These are phyloP conservation scores for Xestia c-nigrum DNA, from an alignment of 2,888 invertebrate genomes.

Conservation along the genomic window DNA sequence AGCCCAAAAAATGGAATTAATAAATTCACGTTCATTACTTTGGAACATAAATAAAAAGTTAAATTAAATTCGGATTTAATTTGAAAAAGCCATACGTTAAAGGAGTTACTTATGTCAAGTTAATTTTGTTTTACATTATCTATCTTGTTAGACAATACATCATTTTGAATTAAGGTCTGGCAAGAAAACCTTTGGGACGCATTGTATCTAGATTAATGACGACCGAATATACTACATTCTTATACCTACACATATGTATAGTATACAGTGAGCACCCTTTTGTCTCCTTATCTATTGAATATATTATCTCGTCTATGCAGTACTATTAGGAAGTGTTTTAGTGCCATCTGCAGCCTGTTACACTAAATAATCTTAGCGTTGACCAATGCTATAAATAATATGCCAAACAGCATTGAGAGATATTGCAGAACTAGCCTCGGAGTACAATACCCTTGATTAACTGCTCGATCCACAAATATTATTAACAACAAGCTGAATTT, in stretches of 20 bases:
- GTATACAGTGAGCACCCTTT: slow-evolving; percentile 21
- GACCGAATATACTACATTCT: slow-evolving; percentile 49
- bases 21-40: slow-evolving; percentile 55
- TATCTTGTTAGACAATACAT: slow-evolving; percentile 59
- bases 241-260: slow-evolving; percentile 22
- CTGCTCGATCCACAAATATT: slow-evolving; percentile 21
- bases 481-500: slow-evolving; percentile 16
- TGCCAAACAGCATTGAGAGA: slow-evolving; percentile 39
- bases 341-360: slow-evolving; percentile 52
- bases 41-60: slow-evolving; percentile 44
- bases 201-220: slow-evolving; percentile 58
- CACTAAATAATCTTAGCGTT: slow-evolving; percentile 45
- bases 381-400: slow-evolving; percentile 53
- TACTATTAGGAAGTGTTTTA: slow-evolving; percentile 47
- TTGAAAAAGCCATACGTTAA: slow-evolving; percentile 26
- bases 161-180: slow-evolving; percentile 58
- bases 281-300: slow-evolving; percentile 42
- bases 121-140: slow-evolving; percentile 44
- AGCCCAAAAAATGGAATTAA: slow-evolving; percentile 57
- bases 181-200: slow-evolving; percentile 63
- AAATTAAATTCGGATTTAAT: slow-evolving; percentile 24
- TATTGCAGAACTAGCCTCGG: slow-evolving; percentile 29
- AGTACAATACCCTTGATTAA: slow-evolving; percentile 36
- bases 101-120: slow-evolving; percentile 30
- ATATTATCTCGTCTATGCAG: slow-evolving; percentile 43